Evolutionary conservation across 2,113 vertebrate species (phyloP), one percentile per base, ranked within the genome.

Genomic region (Fulmarus glacialis): DNA sequence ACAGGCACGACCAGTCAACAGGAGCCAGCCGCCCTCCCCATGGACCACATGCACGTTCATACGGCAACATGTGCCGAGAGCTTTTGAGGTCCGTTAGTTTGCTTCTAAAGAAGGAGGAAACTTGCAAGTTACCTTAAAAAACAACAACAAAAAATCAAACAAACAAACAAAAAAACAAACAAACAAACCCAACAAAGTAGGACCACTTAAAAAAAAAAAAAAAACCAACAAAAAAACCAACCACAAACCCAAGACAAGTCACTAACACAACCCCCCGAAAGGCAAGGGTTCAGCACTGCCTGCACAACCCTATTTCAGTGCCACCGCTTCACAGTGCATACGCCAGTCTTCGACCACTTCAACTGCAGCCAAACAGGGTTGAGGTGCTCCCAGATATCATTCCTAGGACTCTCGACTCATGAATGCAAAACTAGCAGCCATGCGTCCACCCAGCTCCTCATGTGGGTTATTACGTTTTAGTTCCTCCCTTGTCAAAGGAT

Each of bases 21-120:
- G 40, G 34, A 84, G 63, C 42, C 53, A 60, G 59, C 32, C 1
- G 0, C 23, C 14, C 30, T 58, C 50, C n/a, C 45, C 30, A n/a
- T 1, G 11, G 20, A 55, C 15, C 50, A 74, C 24, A 15, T 1
- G 18, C 24, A 42, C 5, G 0, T 23, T 45, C 58, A 16, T 5
- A 74, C 0, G 2, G 15, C 79, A 86, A 43, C 21, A 20, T 1
- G 0, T 6, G 4, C 32, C 0, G 0, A 70, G 9, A 89, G 22
- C 34, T 71, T 38, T 30, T n/a, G 29, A 10, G 36, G 30, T 18
- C 36, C 2, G 0, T 34, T 23, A 34, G n/a, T 36, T 74, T 4
- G 3, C 38, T 86, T 71, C 68, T 47, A 11, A 87, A 30, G 27
- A 53, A 8, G 21, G 13, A 74, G 36, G 15, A 85, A 82, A 38